Conservation (phyloP, 2,113 vertebrate genomes). For the Zosterops pallidus region DNA sequence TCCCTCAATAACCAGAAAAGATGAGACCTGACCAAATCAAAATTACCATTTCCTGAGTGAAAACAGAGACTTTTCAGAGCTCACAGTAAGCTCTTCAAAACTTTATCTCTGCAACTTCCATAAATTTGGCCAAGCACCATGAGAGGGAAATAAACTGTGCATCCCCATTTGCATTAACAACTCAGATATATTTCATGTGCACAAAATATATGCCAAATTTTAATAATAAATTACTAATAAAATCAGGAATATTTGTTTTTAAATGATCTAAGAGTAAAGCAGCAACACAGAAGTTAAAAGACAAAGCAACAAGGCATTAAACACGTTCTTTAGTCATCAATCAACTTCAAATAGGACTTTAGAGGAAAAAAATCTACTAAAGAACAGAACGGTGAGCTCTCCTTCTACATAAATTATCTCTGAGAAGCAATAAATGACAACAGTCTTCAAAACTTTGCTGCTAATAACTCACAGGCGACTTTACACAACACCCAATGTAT, state of each 20-base stretch:
- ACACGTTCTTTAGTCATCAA: fast-evolving
- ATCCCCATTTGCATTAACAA: neutral
- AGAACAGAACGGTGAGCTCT: neutral
- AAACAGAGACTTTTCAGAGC: neutral
- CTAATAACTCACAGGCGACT: neutral
- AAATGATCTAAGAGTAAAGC: neutral
- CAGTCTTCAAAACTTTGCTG: neutral
- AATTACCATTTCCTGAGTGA: neutral
- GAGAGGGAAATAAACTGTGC: neutral
- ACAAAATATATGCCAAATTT: neutral
- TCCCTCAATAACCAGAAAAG: neutral
- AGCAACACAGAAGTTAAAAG: neutral
- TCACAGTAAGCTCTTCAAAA: neutral
- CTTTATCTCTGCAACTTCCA: fast-evolving
- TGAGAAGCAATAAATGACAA: neutral
- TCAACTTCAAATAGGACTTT: neutral
- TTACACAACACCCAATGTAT: neutral
- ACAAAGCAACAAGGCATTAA: neutral
- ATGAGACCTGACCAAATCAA: neutral
- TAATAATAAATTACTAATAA: neutral
- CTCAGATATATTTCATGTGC: neutral
- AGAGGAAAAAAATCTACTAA: neutral
- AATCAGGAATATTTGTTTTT: neutral
- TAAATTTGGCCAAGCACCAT: neutral
- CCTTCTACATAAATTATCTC: neutral